Base-by-base conservation (phyloP, 2,888 invertebrate species). In the Orthonychiurus folsomi region DNA sequence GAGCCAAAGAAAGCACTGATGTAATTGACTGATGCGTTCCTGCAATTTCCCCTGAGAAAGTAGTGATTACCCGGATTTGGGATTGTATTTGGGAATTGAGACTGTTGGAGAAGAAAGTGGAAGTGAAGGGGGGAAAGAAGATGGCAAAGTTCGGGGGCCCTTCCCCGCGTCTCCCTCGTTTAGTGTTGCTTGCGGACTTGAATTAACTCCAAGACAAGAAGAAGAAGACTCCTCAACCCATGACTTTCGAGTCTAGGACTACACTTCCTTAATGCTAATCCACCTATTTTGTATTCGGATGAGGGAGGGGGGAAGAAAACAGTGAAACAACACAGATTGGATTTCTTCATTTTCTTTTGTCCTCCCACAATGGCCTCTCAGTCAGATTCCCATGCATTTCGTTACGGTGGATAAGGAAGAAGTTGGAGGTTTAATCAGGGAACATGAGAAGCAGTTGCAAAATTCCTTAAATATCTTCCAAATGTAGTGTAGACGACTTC, bases 111-210 rank as follows among this genome's bases (percentile, higher is more conserved):
- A 54, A 54, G 50, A 50, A 21, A 50, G 9, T n/a, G 50, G 12
- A 50, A 50, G 50, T 50, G 50, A 50, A 50, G 21, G 50, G 50
- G 3, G 20, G 50, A 50, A n/a, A n/a, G n/a, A n/a, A n/a, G n/a
- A 37, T 37, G 37, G 37, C 37, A 37, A 37, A 37, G 37, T 37
- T 37, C 37, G 5, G 9, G 37, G 5, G 37, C 37, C 15, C 37
- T 9, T 9, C 9, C 37, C 15, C 37, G 15, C 5, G 37, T 37
- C 37, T 9, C 37, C 37, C 37, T 37, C 15, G 15, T 37, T 5
- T 5, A 37, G 9, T 5, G 15, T 15, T 37, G 9, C 37, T 37
- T 37, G 37, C 15, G 37, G 15, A 37, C 37, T 15, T 37, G 15
- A 37, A 37, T 37, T 37, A 37, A 37, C 9, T 37, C n/a, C n/a